Percentiles rank a stretch among this genome's conserved stretches.
phyloP scores from a whole-genome alignment of 37 sponge, comb jelly and placozoan genomes.

The Eunapius fragilis region DNA sequence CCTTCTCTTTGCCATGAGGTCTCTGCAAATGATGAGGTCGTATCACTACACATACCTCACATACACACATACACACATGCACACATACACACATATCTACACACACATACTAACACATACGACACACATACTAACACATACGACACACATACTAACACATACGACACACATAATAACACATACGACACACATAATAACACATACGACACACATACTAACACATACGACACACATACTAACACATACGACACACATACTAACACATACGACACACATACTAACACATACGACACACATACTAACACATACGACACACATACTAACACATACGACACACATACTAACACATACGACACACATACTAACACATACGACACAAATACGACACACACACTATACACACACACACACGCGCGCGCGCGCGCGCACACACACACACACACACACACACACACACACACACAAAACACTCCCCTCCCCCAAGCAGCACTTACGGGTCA shows the following conservation, averaged over 20 bases:
- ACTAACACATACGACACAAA: neutral
- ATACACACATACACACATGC: conserved; percentile 6
- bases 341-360: neutral
- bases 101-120: neutral
- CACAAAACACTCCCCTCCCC: conserved; percentile 9
- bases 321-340: too few relatives aligned
- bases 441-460: conserved; percentile 15
- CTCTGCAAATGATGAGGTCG: conserved; percentile 7
- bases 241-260: neutral
- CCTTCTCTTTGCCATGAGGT: conserved; percentile 59
- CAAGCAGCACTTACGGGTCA: conserved; percentile 41
- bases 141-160: neutral
- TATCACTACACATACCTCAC: neutral
- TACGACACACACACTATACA: neutral
- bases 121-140: neutral
- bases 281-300: too few relatives aligned
- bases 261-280: too few relatives aligned
- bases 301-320: too few relatives aligned
- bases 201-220: too few relatives aligned
- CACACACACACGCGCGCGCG: too few relatives aligned
- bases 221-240: neutral
- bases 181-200: too few relatives aligned
- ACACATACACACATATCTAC: neutral
- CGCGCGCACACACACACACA: neutral
- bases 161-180: neutral